Base-by-base conservation (phyloP, 2,888 invertebrate genomes). In the Acronicta psi region DNA sequence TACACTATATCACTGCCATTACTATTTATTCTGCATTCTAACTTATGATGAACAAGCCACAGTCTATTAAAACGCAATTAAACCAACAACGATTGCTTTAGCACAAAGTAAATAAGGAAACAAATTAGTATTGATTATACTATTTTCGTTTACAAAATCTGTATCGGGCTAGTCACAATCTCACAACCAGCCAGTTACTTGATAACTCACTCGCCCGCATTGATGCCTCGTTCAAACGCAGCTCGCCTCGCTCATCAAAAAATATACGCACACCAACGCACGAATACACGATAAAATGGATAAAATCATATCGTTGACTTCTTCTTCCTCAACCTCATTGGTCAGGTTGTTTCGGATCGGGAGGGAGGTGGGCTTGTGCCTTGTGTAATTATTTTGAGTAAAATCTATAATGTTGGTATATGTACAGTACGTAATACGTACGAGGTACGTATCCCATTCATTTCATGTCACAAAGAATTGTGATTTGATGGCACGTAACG, bases 161-260 rank as follows among this genome's bases (percentile, higher is more conserved):
- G 49, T 61, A 68, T 59, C 49, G 47, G 53, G 74, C 76, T 53
- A 69, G 73, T 62, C 56, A 45, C 54, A 55, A 59, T 54, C 41
- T 46, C 55, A 60, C 58, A 66, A 66, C 63, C 77, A 74, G 74
- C 74, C 74, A 74, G 74, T 69, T 60, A 76, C 77, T 73, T 69
- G 73, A 73, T 60, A 73, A 69, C 58, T 73, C 77, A 69, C 67
- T 69, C 58, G 65, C 40, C 67, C 42, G 59, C 72, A 71, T 59
- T 68, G 58, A 72, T 59, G 73, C 73, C 47, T 65, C 76, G 73
- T 73, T 73, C 73, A 75, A 61, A 75, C 76, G 73, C 65, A 59
- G 59, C 73, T 73, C 51, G 56, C 66, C 34, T n/a, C 51, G 55
- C 55, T 73, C 65, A 59, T 59, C 59, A 75, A 59, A 69, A 54